Conservation (phyloP, 2,888 invertebrate genomes). For the Torymus tubicola region DNA sequence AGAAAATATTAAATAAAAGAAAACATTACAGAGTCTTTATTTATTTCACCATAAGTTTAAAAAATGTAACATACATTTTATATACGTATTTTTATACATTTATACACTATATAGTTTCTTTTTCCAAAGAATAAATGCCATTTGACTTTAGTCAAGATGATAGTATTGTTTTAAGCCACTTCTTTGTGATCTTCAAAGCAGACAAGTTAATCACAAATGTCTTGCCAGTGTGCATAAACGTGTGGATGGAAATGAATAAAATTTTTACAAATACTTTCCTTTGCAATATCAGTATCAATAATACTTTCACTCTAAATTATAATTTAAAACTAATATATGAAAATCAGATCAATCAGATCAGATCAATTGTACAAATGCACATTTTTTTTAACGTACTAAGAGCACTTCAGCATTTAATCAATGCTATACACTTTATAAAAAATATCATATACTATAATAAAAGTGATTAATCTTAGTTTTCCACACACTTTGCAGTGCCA, state of each 20-base stretch:
- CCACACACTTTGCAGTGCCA: slow-evolving; percentile 52
- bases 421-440: slow-evolving; percentile 62
- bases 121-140: slow-evolving; percentile 48
- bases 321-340: slow-evolving; percentile 48
- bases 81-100: slow-evolving; percentile 52
- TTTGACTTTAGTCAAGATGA: slow-evolving; percentile 30
- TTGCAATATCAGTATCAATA: slow-evolving; percentile 22
- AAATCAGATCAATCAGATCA: slow-evolving; percentile 43
- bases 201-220: slow-evolving; percentile 35
- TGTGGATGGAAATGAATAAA: slow-evolving; percentile 42
- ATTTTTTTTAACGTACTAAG: slow-evolving; percentile 59
- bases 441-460: slow-evolving; percentile 60
- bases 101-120: slow-evolving; percentile 51
- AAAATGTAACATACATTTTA: slow-evolving; percentile 55
- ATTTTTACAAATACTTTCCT: slow-evolving; percentile 46
- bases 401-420: slow-evolving; percentile 62
- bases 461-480: slow-evolving; percentile 58
- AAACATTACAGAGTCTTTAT: slow-evolving; percentile 24
- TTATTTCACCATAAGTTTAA: slow-evolving; percentile 51
- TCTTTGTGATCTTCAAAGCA: slow-evolving; percentile 23
- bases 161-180: slow-evolving; percentile 46
- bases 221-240: slow-evolving; percentile 30
- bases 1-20: too few relatives aligned
- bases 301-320: slow-evolving; percentile 48
- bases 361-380: slow-evolving; percentile 48